phyloP scores from a whole-genome alignment of 1,140 invertebrate species.

The Drosophila kepulauana region DNA sequence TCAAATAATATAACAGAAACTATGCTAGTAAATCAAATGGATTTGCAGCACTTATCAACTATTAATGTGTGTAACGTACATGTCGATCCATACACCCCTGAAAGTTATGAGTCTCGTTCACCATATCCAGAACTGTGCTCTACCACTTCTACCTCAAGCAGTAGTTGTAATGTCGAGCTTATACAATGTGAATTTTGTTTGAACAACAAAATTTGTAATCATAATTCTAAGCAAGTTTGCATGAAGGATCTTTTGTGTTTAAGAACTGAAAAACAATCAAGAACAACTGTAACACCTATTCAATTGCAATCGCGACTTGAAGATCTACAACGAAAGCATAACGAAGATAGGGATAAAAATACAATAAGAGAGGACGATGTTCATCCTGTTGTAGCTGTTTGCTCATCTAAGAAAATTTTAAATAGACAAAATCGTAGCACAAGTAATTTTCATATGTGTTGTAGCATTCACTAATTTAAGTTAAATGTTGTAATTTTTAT shows the following conservation, averaged over 20 bases:
- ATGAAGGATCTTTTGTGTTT: conserved; percentile 10
- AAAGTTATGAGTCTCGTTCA: conserved; percentile 91
- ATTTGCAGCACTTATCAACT: conserved; percentile 85
- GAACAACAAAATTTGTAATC: conserved; percentile 2
- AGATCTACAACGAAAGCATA: conserved; percentile 57
- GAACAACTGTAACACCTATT: conserved; percentile 85
- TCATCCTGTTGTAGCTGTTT: conserved; percentile 59
- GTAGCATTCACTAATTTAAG: conserved; percentile 72
- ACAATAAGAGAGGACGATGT: conserved; percentile 57
- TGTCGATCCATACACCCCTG: conserved; percentile 91
- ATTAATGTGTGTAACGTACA: conserved; percentile 64
- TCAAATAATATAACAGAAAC: conserved; percentile 79
- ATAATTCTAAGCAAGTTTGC: background rate
- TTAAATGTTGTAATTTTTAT: conserved; percentile 48
- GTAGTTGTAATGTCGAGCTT: conserved; percentile 44
- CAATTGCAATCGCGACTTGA: conserved; percentile 86
- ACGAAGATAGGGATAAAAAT: conserved; percentile 18
- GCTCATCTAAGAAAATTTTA: conserved; percentile 40
- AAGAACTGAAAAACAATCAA: conserved; percentile 44
- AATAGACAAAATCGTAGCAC: conserved; percentile 48
- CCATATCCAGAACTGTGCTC: conserved; percentile 86
- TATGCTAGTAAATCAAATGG: conserved; percentile 86
- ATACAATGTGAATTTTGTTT: conserved; percentile 7
- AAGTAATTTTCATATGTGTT: conserved; percentile 69
- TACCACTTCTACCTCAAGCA: conserved; percentile 55